Evolutionary conservation across 2,113 vertebrate species (phyloP).

Genomic region (human (Homo sapiens)): DNA sequence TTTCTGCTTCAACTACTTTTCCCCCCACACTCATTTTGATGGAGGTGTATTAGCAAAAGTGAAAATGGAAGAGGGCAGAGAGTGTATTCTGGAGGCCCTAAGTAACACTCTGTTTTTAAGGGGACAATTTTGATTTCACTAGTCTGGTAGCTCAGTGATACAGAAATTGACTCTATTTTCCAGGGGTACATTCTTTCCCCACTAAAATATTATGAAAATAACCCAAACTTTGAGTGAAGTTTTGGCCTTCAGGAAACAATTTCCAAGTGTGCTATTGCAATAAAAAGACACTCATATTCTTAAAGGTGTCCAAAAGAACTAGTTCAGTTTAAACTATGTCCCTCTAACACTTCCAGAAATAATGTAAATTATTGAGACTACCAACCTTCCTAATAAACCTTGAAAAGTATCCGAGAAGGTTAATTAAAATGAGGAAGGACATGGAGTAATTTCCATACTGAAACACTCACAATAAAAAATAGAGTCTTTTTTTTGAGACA

Average conservation of each 20-base stretch:
- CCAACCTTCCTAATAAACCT: background rate
- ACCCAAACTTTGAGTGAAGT: background rate
- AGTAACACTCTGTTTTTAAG: background rate
- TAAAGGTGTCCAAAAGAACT: background rate
- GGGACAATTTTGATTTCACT: background rate
- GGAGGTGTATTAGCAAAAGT: background rate
- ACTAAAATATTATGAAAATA: slow-evolving; percentile 17
- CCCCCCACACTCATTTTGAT: background rate
- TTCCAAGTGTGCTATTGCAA: background rate
- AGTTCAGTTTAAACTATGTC: slow-evolving; percentile 12
- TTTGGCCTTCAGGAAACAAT: slow-evolving; percentile 19
- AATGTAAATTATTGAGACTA: background rate
- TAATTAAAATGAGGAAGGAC: background rate
- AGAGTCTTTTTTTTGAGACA: no score
- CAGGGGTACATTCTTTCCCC: background rate
- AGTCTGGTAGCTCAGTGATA: background rate
- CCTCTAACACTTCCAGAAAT: background rate
- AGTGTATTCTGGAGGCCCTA: background rate
- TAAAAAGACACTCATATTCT: background rate
- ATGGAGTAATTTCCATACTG: background rate
- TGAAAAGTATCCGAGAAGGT: background rate
- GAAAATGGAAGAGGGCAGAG: background rate
- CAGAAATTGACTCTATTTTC: background rate
- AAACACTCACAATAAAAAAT: background rate
- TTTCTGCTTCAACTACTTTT: background rate